Base-by-base conservation (phyloP, 2,888 invertebrate species). In the Lepidonotus clava region DNA sequence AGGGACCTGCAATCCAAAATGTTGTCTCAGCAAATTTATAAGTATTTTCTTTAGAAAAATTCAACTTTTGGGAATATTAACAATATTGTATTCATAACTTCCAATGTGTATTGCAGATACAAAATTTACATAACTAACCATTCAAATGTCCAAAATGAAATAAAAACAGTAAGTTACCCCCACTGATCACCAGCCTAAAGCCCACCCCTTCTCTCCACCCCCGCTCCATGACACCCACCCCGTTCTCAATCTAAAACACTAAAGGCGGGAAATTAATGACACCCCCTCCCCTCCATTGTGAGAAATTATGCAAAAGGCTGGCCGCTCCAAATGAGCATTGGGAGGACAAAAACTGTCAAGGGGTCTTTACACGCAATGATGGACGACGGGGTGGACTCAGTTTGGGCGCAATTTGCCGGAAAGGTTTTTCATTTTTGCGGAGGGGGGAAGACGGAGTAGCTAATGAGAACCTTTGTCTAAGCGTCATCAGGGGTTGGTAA, bases 221-320 rank as follows among this genome's bases (percentile, higher is more conserved):
- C 71, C 71, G 18, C 38, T 46, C 46, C 8, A 46, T n/a, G n/a
- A n/a, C 46, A 11, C 8, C 18, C 34, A 34, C n/a, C 71, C 36
- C 71, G 21, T 5, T 71, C 36, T n/a, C 71, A 71, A 71, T 71
- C 71, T 71, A 71, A 71, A 71, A 71, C 71, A 71, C 71, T 71
- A 71, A 71, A 34, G 36, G 36, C 71, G 34, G 14, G 38, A n/a
- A 71, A 71, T 71, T 71, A 71, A 71, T 71, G 71, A 71, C 24
- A n/a, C n/a, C n/a, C 71, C 71, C 6, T 14, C 6, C 14, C 5
- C 18, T n/a, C 71, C 24, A 71, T 71, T 71, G 71, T 71, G 71
- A 38, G 71, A 38, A 34, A 71, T 71, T 71, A 71, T 71, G 71
- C 71, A 71, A 71, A 71, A 71, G 66, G 11, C 38, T 11, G 11